Percentiles rank a stretch among this genome's conserved stretches.
phyloP scores from a whole-genome alignment of 2,113 vertebrate species.

The Malurus elegans region DNA sequence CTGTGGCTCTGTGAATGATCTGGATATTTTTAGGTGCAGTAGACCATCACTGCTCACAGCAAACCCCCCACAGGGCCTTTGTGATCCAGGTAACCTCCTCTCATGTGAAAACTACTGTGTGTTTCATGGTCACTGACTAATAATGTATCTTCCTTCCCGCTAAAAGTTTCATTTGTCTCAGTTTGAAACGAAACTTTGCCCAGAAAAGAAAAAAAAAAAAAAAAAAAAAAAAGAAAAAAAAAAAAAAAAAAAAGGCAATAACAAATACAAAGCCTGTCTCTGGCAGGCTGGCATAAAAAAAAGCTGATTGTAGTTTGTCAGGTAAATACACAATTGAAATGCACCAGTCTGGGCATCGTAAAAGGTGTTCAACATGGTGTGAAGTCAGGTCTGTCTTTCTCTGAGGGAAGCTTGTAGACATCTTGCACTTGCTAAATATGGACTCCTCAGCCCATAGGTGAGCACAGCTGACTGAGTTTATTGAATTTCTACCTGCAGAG shows the following conservation, averaged over 20 bases:
- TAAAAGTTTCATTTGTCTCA: neutral
- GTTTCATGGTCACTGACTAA: neutral
- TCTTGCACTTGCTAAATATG: neutral
- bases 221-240: neutral
- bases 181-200: neutral
- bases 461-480: neutral
- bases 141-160: neutral
- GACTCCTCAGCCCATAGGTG: neutral
- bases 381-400: neutral
- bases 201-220: neutral
- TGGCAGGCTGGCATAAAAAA: neutral
- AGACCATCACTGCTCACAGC: neutral
- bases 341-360: neutral
- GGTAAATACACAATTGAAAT: neutral
- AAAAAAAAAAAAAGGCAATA: neutral
- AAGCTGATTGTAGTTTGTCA: neutral
- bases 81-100: neutral
- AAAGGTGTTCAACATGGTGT: neutral
- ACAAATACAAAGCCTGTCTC: neutral
- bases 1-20: neutral
- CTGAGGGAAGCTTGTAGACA: neutral
- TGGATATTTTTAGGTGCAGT: neutral
- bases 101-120: neutral
- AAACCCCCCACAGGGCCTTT: rapidly evolving
- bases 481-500: neutral